Evolutionary conservation across 2,888 invertebrate genomes (phyloP).

Genomic region (Lumbricus terrestris): DNA sequence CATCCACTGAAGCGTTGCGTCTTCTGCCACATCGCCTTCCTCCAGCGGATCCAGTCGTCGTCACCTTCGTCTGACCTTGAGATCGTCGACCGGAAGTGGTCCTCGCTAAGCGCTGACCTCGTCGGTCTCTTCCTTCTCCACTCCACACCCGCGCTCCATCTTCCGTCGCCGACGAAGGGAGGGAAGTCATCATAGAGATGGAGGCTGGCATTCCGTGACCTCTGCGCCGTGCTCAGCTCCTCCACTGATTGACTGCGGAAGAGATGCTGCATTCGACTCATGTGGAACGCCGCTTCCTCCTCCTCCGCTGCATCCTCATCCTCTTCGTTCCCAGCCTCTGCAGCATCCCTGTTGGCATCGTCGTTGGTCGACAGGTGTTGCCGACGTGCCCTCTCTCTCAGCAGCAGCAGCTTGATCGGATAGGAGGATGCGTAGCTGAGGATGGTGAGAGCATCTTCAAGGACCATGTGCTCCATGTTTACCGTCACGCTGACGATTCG

Average conservation of each 20-base stretch:
- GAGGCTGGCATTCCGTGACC: constrained; percentile 24
- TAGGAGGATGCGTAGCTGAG: constrained; percentile 88
- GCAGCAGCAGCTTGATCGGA: constrained; percentile 63
- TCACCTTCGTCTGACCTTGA: constrained; percentile 6
- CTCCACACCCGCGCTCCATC: not conserved
- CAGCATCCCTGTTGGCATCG: no score
- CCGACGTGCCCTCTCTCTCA: not conserved
- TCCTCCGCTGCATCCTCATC: constrained; percentile 31
- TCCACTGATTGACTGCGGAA: constrained; percentile 75
- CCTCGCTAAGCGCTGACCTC: not conserved
- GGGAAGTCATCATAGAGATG: not conserved
- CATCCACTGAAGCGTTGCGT: not conserved
- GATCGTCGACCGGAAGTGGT: not conserved
- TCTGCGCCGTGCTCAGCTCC: constrained; percentile 72
- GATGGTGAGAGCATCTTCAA: constrained; percentile 85
- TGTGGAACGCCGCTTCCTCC: constrained; percentile 16
- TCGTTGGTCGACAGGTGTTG: constrained; percentile 50
- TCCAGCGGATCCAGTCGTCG: not conserved
- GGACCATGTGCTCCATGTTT: constrained; percentile 82
- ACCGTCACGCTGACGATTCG: constrained; percentile 82
- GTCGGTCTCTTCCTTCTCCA: not conserved
- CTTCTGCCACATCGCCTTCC: not conserved
- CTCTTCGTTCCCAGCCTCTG: not conserved
- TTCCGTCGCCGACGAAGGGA: constrained; percentile 21
- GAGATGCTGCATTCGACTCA: constrained; percentile 65